These are phyloP conservation scores for Chromobotia macracanthus DNA, from an alignment of 2,797 vertebrate species.

Conservation along the genomic window DNA sequence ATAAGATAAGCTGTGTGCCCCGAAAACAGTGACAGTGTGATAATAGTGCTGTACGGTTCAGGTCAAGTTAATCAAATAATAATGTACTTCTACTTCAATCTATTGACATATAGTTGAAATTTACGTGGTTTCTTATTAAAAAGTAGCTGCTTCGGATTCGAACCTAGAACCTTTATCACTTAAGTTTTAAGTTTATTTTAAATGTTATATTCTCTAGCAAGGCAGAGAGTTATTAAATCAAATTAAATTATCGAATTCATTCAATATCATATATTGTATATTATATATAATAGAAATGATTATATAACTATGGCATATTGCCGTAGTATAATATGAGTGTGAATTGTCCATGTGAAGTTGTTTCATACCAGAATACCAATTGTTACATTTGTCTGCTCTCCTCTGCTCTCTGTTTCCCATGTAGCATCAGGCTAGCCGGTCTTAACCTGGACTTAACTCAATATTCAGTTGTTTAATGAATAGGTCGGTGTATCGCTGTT, in stretches of 20 bases:
- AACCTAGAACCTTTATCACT: not conserved
- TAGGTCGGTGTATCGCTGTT: conserved; percentile 67
- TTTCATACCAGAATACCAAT: too few species aligned
- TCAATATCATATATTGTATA: too few species aligned
- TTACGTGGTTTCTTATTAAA: not conserved
- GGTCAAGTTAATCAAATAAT: not conserved
- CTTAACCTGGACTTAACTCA: conserved; percentile 45
- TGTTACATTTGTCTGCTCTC: not conserved
- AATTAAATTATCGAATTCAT: too few species aligned
- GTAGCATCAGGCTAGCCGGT: conserved; percentile 25
- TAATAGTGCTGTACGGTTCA: too few species aligned
- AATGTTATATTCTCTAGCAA: too few species aligned
- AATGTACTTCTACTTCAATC: too few species aligned
- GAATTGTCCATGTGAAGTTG: too few species aligned
- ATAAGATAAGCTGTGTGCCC: not conserved
- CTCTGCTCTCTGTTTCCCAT: conserved; percentile 10
- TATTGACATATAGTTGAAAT: not conserved
- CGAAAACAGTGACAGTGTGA: not conserved
- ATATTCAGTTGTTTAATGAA: conserved; percentile 68
- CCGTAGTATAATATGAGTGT: too few species aligned
- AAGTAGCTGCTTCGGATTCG: not conserved
- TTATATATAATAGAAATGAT: too few species aligned
- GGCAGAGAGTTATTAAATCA: too few species aligned
- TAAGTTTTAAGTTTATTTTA: too few species aligned
- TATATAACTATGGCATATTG: too few species aligned